phyloP scores from a whole-genome alignment of 2,113 vertebrate genomes.

The Aphelocoma coerulescens region DNA sequence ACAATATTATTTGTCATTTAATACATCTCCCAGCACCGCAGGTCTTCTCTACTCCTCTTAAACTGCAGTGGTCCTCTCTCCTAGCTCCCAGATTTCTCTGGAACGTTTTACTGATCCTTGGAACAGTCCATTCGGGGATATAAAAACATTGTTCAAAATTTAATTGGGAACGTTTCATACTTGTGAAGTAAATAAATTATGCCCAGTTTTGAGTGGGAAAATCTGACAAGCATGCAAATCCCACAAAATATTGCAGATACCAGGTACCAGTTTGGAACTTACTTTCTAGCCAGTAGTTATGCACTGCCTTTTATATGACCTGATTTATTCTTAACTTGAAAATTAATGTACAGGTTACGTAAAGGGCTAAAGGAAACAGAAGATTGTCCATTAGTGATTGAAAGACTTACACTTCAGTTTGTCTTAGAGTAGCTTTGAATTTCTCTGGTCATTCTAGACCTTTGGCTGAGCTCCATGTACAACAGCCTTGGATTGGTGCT shows the following conservation, averaged over 20 bases:
- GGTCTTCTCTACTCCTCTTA: not conserved
- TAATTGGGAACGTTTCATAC: not conserved
- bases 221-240: not conserved
- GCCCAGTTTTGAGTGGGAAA: not conserved
- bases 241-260: not conserved
- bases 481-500: slow-evolving; percentile 33
- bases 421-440: slow-evolving; percentile 14
- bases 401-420: not conserved
- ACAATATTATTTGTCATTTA: not conserved
- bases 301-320: not conserved
- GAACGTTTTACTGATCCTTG: not conserved
- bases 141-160: not conserved
- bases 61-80: not conserved
- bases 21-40: not conserved
- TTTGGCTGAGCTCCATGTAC: slow-evolving; percentile 40
- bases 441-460: slow-evolving; percentile 33
- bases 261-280: not conserved
- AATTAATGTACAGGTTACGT: not conserved
- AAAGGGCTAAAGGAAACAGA: not conserved
- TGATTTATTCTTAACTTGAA: not conserved
- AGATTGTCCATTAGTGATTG: not conserved
- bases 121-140: not conserved
- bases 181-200: not conserved
- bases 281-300: not conserved
- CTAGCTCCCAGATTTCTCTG: not conserved